phyloP scores from a whole-genome alignment of 1,140 invertebrate genomes.

The Spodoptera litura region DNA sequence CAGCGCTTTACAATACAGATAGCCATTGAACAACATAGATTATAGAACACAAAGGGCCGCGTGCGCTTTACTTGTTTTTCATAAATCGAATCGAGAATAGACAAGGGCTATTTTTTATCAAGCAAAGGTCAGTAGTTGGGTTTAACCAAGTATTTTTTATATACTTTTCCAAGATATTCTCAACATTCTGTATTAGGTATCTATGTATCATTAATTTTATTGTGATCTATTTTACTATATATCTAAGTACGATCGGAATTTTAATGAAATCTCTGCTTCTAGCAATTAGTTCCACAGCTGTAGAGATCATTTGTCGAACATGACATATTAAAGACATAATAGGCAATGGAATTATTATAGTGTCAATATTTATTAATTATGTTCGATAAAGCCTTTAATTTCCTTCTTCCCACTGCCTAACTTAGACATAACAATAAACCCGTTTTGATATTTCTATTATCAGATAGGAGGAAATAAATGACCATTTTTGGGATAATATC shows the following conservation, averaged over 20 bases:
- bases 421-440: conserved; percentile 20
- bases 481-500: not conserved
- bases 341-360: conserved; percentile 30
- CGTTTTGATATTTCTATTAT: conserved; percentile 1
- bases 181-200: not conserved
- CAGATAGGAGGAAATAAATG: not conserved
- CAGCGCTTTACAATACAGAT: conserved; percentile 26
- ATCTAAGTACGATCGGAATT: conserved; percentile 7
- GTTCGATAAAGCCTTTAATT: conserved; percentile 5
- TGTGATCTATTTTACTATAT: not conserved
- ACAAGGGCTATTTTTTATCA: not conserved
- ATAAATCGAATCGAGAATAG: conserved; percentile 14
- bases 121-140: not conserved
- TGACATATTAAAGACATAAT: conserved; percentile 40
- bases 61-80: conserved; percentile 5
- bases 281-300: not conserved
- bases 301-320: conserved; percentile 33
- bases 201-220: not conserved
- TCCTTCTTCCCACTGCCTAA: not conserved
- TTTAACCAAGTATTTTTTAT: not conserved
- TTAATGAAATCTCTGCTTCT: conserved; percentile 1
- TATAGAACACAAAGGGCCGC: conserved; percentile 19
- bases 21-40: conserved; percentile 30
- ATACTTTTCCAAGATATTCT: conserved; percentile 1
- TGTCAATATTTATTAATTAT: conserved; percentile 28